phyloP scores from a whole-genome alignment of 2,797 vertebrate species.

The Clarias laeviceps region DNA sequence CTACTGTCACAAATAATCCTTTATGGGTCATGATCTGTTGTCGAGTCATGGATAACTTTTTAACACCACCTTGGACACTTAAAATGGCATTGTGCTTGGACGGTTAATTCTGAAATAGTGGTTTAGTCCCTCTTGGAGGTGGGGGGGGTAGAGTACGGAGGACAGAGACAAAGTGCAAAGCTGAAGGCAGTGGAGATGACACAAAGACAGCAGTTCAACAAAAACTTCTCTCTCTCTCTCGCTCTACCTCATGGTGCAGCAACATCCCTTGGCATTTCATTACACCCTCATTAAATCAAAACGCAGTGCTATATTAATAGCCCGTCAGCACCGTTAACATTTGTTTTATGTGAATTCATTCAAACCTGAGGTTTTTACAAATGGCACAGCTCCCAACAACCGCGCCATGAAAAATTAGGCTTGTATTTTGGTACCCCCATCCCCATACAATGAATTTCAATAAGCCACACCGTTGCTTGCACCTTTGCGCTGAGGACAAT shows the following conservation, averaged over 20 bases:
- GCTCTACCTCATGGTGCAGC: conserved; percentile 40
- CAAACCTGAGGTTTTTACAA: conserved; percentile 70
- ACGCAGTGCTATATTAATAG: conserved; percentile 71
- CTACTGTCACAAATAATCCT: neutral
- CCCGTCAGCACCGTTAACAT: conserved; percentile 72
- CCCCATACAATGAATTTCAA: conserved; percentile 69
- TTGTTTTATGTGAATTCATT: conserved; percentile 77
- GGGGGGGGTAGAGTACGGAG: neutral
- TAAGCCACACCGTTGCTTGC: conserved; percentile 54
- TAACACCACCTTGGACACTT: neutral
- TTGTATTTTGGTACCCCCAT: conserved; percentile 52
- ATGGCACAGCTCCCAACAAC: conserved; percentile 66
- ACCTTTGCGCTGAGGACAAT: conserved; percentile 51
- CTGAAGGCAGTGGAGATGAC: conserved; percentile 31
- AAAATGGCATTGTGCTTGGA: neutral
- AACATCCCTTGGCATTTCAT: conserved; percentile 54
- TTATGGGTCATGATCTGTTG: neutral
- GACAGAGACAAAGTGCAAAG: neutral
- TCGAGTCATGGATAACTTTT: neutral
- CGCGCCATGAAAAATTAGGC: conserved; percentile 69
- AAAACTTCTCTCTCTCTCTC: conserved; percentile 51
- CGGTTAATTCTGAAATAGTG: neutral
- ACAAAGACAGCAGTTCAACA: conserved; percentile 58
- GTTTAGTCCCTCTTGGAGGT: neutral
- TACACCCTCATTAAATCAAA: conserved; percentile 69